Conservation (phyloP, 2,113 vertebrate genomes). For the Axis porcinus region DNA sequence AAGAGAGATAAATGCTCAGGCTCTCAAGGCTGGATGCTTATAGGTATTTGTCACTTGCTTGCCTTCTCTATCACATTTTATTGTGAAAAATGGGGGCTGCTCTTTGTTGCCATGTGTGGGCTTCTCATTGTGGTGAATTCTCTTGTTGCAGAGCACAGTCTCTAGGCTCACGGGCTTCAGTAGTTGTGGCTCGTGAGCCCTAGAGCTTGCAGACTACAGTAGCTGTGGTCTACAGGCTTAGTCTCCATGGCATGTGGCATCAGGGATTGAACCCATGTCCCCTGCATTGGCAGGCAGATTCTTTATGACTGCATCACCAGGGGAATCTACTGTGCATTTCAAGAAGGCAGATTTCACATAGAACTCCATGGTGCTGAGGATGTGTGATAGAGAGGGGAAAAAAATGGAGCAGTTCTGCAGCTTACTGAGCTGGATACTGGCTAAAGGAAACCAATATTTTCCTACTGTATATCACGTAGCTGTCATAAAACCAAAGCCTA, state of each 20-base stretch:
- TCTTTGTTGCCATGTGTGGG: rapidly evolving
- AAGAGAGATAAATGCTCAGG: background rate
- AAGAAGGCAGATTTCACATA: background rate
- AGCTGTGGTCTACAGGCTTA: background rate
- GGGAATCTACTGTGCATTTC: background rate
- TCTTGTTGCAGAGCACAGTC: background rate
- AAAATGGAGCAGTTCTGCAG: background rate
- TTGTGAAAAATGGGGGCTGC: background rate
- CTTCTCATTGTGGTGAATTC: background rate
- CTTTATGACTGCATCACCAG: background rate
- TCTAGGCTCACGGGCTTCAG: background rate
- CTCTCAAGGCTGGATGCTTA: background rate
- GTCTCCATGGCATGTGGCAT: background rate
- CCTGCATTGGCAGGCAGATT: background rate
- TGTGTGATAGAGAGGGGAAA: background rate
- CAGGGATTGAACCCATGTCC: background rate
- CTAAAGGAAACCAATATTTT: background rate
- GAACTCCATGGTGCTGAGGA: background rate
- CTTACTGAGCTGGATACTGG: background rate
- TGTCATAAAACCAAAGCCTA: background rate
- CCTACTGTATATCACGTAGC: background rate
- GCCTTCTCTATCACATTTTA: background rate
- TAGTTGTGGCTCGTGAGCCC: background rate
- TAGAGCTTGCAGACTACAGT: background rate
- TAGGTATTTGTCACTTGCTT: background rate